Percentiles rank a stretch among this genome's conserved stretches.
Evolutionary conservation across 2,113 vertebrate species (phyloP).

Genomic region (Nannobrachium achirus): DNA sequence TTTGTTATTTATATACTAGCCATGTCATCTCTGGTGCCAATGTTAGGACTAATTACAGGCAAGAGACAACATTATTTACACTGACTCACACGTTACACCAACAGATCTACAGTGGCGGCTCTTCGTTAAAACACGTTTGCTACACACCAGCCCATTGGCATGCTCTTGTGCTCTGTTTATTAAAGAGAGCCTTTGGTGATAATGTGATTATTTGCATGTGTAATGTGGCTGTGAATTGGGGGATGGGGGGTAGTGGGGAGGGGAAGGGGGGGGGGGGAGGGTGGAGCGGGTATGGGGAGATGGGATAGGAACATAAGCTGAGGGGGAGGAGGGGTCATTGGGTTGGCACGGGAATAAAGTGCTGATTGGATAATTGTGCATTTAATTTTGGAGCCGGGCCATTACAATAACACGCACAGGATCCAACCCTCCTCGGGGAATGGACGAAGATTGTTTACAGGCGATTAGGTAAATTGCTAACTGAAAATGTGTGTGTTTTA

Average conservation of each 20-base stretch:
- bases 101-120: conserved; percentile 40
- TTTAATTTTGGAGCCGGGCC: conserved; percentile 55
- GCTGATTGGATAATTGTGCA: conserved; percentile 58
- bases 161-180: conserved; percentile 56
- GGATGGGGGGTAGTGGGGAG: conserved; percentile 1
- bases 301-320: conserved; percentile 28
- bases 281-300: conserved; percentile 15
- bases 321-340: neutral
- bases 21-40: conserved; percentile 39
- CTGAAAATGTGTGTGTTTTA: conserved; percentile 60
- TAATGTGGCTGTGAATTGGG: conserved; percentile 48
- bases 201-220: conserved; percentile 70
- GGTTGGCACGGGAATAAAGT: conserved; percentile 19
- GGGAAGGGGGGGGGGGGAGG: conserved; percentile 1
- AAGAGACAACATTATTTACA: neutral
- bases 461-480: conserved; percentile 58
- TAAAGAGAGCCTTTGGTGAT: conserved; percentile 49
- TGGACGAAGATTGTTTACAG: conserved; percentile 47
- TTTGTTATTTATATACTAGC: conserved; percentile 59
- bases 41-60: conserved; percentile 49
- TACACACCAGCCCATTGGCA: conserved; percentile 48
- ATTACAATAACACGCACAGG: conserved; percentile 53
- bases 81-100: too few species aligned
- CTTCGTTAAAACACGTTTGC: conserved; percentile 63
- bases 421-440: conserved; percentile 52